Evolutionary conservation across 64 coral and sea anemone genomes (phyloP), one percentile per base, ranked within the genome.

Genomic region (Pachyseris speciosa): DNA sequence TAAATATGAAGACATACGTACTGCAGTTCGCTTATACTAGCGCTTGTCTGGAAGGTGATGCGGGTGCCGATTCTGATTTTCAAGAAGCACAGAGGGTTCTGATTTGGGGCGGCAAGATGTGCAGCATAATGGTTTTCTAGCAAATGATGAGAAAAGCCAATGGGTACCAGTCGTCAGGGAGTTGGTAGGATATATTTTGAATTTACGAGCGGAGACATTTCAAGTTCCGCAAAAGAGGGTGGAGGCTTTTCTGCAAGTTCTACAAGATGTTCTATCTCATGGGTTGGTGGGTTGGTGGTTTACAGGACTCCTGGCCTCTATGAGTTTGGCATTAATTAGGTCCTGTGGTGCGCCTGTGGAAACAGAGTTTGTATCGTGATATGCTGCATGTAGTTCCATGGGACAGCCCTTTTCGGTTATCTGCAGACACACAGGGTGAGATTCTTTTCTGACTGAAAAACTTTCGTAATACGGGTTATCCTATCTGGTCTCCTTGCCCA

Each of bases 301-400:
- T 93, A 84, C 8, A 93, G 80, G 84, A 59, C n/a, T n/a, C n/a
- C n/a, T n/a, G n/a, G n/a, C n/a, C n/a, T n/a, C n/a, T n/a, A n/a
- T n/a, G n/a, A n/a, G 37, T 53, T 51, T 94, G 64, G 92, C 92
- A n/a, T n/a, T n/a, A n/a, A 9, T 19, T 94, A 17, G 92, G 92
- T 13, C 92, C 92, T 10, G 91, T 93, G 9, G 91, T 83, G 29
- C 64, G 75, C 11, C 75, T 94, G 1, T 94, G 73, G 84, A 87
- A 61, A 50, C 7, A 74, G 30, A 68, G 65, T 34, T 37, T 68
- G 16, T 68, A 75, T 50, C 39, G 20, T 26, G 72, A 75, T 29
- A 75, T 43, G 2, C 72, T 47, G 72, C 39, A 47, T 3, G 36
- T 40, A 43, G 33, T 40, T 51, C 31, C 19, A 75, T 47, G 45